A percentile compares a stretch with the other conserved stretches of the same genome.
phyloP scores from a whole-genome alignment of 2,113 vertebrate genomes.

The Odocoileus virginianus region DNA sequence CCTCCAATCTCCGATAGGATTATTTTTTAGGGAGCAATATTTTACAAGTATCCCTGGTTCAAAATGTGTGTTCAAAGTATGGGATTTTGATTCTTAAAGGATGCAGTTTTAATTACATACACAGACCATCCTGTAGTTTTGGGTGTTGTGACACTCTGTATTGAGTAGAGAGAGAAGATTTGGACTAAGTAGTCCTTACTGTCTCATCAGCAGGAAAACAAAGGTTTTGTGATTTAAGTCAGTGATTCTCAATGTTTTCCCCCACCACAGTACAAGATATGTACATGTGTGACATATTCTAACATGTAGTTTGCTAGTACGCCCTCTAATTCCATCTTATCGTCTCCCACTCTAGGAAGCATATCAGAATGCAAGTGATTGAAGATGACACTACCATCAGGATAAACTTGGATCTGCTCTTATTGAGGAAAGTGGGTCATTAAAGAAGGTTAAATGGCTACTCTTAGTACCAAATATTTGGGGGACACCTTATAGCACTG shows the following conservation, averaged over 20 bases:
- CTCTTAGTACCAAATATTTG: background rate
- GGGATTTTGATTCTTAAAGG: background rate
- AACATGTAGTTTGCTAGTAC: background rate
- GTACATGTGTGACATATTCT: background rate
- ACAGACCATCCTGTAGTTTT: background rate
- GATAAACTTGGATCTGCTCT: background rate
- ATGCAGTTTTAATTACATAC: background rate
- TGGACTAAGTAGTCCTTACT: background rate
- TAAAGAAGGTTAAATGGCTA: background rate
- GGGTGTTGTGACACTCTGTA: background rate
- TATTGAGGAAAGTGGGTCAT: background rate
- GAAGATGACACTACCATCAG: background rate
- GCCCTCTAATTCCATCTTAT: background rate
- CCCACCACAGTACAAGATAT: background rate
- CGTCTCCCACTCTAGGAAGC: background rate
- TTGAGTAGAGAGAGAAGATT: background rate
- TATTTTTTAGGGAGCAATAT: background rate
- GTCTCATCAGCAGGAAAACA: background rate
- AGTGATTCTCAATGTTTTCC: background rate
- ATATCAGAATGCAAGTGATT: background rate
- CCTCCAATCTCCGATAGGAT: background rate
- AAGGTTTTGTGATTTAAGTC: background rate
- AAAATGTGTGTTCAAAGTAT: background rate
- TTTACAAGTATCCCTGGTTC: background rate
- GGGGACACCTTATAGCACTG: background rate